Evolutionary conservation across 2,888 invertebrate species (phyloP).

Genomic region (Eupeodes luniger): DNA sequence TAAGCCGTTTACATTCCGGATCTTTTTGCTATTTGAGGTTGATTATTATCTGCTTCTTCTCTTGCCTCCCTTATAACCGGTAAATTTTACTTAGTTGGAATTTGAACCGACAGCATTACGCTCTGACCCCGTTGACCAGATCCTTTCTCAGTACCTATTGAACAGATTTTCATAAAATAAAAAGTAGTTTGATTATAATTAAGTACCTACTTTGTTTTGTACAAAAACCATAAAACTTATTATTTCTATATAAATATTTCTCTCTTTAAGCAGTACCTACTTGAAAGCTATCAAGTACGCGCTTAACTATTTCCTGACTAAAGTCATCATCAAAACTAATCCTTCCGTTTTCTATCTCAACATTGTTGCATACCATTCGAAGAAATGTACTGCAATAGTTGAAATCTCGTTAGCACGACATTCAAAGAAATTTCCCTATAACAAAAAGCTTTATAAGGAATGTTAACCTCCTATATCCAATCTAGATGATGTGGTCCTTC

Average conservation of each 20-base stretch:
- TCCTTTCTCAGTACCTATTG: no score
- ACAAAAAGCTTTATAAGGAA: conserved; percentile 42
- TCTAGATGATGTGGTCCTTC: background rate
- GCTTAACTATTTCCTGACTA: conserved; percentile 37
- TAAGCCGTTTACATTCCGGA: no score
- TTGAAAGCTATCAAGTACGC: conserved; percentile 35
- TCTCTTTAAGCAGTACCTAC: background rate
- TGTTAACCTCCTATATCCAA: conserved; percentile 34
- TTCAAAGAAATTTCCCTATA: conserved; percentile 41
- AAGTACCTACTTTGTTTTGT: no score
- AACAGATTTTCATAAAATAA: no score
- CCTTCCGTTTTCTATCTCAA: background rate
- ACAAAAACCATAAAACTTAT: no score
- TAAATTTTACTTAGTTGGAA: no score
- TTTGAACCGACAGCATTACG: no score
- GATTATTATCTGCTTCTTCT: no score
- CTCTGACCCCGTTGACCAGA: no score
- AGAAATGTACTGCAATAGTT: conserved; percentile 35
- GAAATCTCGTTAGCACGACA: conserved; percentile 72
- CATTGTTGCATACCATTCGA: background rate
- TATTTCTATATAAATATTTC: background rate
- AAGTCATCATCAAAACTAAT: conserved; percentile 20
- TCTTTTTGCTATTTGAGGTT: no score
- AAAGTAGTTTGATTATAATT: no score
- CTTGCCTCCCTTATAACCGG: no score